Conservation (phyloP, 2,113 vertebrate genomes). For the Xiphias gladius region DNA sequence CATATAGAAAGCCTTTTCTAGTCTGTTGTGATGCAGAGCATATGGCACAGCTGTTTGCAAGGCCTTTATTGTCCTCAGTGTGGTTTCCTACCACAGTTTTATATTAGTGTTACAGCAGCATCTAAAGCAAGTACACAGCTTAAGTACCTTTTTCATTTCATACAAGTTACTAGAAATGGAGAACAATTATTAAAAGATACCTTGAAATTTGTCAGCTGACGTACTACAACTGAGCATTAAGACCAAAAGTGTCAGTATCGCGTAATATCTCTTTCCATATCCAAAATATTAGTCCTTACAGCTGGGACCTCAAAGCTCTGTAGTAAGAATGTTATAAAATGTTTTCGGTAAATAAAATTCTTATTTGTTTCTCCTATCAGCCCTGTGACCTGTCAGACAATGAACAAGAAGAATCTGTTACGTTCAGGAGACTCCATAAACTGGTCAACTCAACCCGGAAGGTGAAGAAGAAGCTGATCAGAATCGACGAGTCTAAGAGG, state of each 20-base stretch:
- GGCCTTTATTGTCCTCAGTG: background rate
- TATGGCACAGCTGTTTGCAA: slow-evolving; percentile 2
- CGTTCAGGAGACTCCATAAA: slow-evolving; percentile 95
- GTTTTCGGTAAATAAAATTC: background rate
- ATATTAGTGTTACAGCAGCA: slow-evolving; percentile 22
- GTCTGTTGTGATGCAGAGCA: background rate
- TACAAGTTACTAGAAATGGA: background rate
- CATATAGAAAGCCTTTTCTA: slow-evolving; percentile 7
- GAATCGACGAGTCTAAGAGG: slow-evolving; percentile 93
- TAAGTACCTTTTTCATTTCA: background rate
- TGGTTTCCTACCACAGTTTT: slow-evolving; percentile 56
- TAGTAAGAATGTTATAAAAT: background rate
- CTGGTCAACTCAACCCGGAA: slow-evolving; percentile 95
- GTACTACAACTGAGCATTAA: background rate
- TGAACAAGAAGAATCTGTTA: slow-evolving; percentile 92
- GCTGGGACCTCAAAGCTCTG: background rate
- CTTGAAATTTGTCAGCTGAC: background rate
- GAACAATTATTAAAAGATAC: background rate
- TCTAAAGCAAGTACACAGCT: background rate
- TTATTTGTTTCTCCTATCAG: slow-evolving; percentile 72
- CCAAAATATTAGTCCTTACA: background rate
- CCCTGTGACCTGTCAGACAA: slow-evolving; percentile 93
- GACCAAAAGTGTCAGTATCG: background rate
- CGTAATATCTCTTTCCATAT: background rate
- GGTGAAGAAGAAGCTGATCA: slow-evolving; percentile 95